Conservation (phyloP, 1,140 invertebrate species). For the Hycleus phaleratus region DNA sequence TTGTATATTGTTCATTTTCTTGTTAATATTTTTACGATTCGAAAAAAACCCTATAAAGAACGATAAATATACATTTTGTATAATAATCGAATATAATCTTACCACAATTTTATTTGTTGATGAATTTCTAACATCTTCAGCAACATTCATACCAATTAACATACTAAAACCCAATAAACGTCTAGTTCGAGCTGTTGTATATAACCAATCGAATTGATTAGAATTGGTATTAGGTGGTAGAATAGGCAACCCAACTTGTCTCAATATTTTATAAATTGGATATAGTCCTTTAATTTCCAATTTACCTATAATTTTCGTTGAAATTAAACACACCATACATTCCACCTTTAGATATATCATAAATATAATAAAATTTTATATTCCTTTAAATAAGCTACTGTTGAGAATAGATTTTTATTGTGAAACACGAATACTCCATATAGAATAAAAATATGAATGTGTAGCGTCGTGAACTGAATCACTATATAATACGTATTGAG, state of each 20-base stretch:
- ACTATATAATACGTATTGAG: no score
- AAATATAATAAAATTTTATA: neutral
- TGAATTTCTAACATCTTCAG: constrained; percentile 57
- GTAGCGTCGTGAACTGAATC: no score
- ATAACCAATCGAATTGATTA: constrained; percentile 43
- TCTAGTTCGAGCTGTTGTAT: constrained; percentile 44
- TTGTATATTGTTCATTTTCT: neutral
- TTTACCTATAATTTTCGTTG: constrained; percentile 41
- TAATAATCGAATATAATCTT: constrained; percentile 19
- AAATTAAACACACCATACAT: no score
- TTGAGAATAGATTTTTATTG: no score
- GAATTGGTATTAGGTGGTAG: constrained; percentile 40
- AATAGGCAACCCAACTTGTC: constrained; percentile 43
- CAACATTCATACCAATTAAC: constrained; percentile 55
- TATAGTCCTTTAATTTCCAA: constrained; percentile 50
- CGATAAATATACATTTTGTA: neutral
- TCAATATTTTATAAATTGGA: constrained; percentile 48
- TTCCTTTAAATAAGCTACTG: neutral
- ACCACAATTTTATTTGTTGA: constrained; percentile 56
- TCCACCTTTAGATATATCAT: neutral
- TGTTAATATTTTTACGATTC: neutral
- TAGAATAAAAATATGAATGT: no score
- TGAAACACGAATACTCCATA: no score
- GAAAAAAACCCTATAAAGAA: no score
- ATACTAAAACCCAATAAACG: constrained; percentile 50